phyloP scores from a whole-genome alignment of 2,797 vertebrate genomes.

The Smutsia gigantea region DNA sequence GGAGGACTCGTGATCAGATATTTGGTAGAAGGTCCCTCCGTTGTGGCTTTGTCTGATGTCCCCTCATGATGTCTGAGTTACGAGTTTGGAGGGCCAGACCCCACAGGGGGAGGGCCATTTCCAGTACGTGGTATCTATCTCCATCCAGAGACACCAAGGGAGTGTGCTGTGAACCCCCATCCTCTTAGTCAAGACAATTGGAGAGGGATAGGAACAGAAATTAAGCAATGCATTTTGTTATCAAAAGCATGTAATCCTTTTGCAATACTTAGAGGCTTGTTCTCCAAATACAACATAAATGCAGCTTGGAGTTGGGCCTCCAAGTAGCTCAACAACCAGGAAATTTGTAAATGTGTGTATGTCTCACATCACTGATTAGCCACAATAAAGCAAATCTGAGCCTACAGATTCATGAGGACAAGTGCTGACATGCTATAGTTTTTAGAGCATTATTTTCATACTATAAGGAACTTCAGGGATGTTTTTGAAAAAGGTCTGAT shows the following conservation, averaged over 20 bases:
- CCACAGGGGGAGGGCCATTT: rapidly evolving
- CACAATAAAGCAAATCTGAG: not conserved
- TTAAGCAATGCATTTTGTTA: not conserved
- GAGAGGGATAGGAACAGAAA: not conserved
- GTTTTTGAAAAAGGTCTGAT: not conserved
- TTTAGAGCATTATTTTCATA: not conserved
- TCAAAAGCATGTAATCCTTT: not conserved
- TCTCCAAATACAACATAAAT: not conserved
- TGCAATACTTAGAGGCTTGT: not conserved
- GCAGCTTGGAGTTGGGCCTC: not conserved
- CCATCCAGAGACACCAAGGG: not conserved
- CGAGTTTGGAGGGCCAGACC: not conserved
- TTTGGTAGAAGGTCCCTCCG: rapidly evolving
- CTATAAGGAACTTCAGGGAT: not conserved
- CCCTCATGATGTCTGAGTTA: no score
- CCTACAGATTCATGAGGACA: no score
- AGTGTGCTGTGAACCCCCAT: rapidly evolving
- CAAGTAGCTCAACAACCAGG: rapidly evolving
- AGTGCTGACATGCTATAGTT: rapidly evolving
- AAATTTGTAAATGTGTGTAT: no score
- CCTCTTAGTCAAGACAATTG: no score
- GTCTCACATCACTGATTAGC: rapidly evolving
- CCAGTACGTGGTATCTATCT: rapidly evolving
- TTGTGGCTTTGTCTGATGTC: not conserved
- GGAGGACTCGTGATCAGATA: not conserved